Conservation (phyloP, 2,888 invertebrate species). For the Apocheima hispidaria region DNA sequence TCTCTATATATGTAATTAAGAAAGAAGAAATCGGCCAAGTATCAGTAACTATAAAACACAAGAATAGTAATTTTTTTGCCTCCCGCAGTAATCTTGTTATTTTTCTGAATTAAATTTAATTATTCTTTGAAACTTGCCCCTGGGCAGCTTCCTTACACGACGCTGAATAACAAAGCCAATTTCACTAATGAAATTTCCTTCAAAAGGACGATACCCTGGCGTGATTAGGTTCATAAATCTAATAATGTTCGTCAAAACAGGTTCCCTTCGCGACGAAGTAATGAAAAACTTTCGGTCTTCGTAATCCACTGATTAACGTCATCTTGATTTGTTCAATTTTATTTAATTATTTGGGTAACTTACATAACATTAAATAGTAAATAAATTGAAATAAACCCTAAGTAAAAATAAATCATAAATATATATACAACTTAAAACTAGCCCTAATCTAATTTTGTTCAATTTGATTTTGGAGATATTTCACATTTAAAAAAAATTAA, state of each 20-base stretch:
- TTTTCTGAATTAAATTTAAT: conserved; percentile 17
- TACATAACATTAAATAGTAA: no score
- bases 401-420: no score
- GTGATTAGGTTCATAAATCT: conserved; percentile 38
- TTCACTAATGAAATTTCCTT: conserved; percentile 26
- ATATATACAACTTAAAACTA: no score
- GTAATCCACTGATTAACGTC: conserved; percentile 33
- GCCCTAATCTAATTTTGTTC: no score
- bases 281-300: conserved; percentile 33
- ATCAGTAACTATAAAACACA: background rate
- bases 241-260: conserved; percentile 35
- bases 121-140: conserved; percentile 5
- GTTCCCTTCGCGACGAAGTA: conserved; percentile 32
- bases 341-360: background rate
- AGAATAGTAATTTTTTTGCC: background rate
- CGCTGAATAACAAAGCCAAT: conserved; percentile 26
- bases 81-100: background rate
- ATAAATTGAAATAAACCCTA: no score
- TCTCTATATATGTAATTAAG: no score
- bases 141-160: conserved; percentile 9
- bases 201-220: conserved; percentile 26
- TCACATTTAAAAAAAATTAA: background rate
- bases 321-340: conserved; percentile 26
- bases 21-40: no score
- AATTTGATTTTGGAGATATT: background rate